Conservation (phyloP, 2,888 invertebrate species). For the Ormyrus rosae region DNA sequence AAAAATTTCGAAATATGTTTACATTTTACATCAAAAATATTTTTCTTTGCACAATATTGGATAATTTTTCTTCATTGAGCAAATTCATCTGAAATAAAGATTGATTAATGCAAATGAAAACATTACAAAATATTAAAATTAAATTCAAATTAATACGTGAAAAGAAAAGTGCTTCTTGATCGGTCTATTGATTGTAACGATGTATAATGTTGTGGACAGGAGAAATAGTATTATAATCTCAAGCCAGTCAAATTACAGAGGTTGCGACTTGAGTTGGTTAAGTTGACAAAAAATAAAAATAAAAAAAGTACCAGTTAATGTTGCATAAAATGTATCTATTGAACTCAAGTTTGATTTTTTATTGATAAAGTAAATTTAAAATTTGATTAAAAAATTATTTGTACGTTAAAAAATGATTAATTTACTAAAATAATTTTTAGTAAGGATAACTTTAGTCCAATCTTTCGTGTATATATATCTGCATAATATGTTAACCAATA, state of each 20-base stretch:
- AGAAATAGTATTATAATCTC: conserved; percentile 42
- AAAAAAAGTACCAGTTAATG: conserved; percentile 15
- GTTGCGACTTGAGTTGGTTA: conserved; percentile 34
- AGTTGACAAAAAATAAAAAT: conserved; percentile 29
- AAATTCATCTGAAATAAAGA: conserved; percentile 4
- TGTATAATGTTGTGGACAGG: conserved; percentile 23
- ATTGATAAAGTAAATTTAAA: conserved; percentile 20
- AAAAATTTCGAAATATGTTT: conserved; percentile 3
- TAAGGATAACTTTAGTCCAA: too few relatives aligned
- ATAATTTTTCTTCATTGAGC: conserved; percentile 2
- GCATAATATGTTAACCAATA: background rate
- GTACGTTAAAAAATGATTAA: background rate
- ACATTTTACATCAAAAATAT: background rate
- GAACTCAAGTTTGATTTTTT: conserved; percentile 23
- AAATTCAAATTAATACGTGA: conserved; percentile 3
- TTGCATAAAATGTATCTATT: conserved; percentile 11
- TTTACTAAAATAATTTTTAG: conserved; percentile 3
- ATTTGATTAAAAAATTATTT: too few relatives aligned
- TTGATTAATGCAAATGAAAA: background rate
- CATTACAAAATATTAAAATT: conserved; percentile 11
- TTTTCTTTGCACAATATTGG: conserved; percentile 19
- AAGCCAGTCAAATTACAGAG: conserved; percentile 26
- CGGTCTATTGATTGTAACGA: conserved; percentile 36
- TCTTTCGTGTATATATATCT: too few relatives aligned
- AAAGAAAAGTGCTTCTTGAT: conserved; percentile 34